Evolutionary conservation across 2,888 invertebrate genomes (phyloP).

Genomic region (Pyralis farinalis): DNA sequence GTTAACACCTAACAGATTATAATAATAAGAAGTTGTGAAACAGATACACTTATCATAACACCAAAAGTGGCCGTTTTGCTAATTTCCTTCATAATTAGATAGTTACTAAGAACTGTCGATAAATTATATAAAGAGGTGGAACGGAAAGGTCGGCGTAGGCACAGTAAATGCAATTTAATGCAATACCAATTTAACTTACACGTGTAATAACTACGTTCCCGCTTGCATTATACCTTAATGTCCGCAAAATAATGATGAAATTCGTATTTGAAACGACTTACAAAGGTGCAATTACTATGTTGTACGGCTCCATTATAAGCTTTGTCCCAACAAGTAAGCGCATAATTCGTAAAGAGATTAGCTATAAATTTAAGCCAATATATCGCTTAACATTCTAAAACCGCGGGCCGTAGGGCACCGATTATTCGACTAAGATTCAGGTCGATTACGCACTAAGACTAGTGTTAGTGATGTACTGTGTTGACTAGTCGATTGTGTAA

Average conservation of each 20-base stretch:
- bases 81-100: slow-evolving; percentile 28
- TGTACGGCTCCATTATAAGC: slow-evolving; percentile 2
- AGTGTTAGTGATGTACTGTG: slow-evolving; percentile 6
- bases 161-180: slow-evolving; percentile 30
- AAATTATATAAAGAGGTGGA: slow-evolving; percentile 29
- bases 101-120: slow-evolving; percentile 22
- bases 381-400: slow-evolving; percentile 33
- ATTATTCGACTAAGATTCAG: slow-evolving; percentile 26
- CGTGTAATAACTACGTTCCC: neutral
- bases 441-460: slow-evolving; percentile 31
- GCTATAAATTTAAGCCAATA: slow-evolving; percentile 38
- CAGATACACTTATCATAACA: too few species aligned
- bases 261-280: too few species aligned
- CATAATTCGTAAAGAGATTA: slow-evolving; percentile 33
- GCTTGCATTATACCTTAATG: neutral
- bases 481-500: neutral
- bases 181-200: slow-evolving; percentile 5
- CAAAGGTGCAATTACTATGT: too few species aligned
- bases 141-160: slow-evolving; percentile 33
- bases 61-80: slow-evolving; percentile 7
- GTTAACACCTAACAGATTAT: too few species aligned
- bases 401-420: slow-evolving; percentile 29
- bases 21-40: too few species aligned
- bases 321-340: slow-evolving; percentile 29
- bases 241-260: too few species aligned